These are phyloP conservation scores for Sakesphorus luctuosus DNA, from an alignment of 2,113 vertebrate genomes.

Conservation along the genomic window DNA sequence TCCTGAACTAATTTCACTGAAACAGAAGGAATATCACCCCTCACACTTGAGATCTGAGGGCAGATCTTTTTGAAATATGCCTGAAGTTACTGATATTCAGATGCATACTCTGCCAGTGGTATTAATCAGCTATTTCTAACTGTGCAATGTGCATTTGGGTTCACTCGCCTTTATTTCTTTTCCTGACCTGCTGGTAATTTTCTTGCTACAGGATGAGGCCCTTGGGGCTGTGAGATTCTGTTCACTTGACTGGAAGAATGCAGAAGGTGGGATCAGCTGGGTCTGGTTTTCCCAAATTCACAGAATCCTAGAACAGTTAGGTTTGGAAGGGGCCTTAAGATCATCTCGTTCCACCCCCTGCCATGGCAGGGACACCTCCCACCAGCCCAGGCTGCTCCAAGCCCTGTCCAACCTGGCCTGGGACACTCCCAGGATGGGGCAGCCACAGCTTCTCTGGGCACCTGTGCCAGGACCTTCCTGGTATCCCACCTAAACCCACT, in stretches of 20 bases:
- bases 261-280: background rate
- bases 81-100: background rate
- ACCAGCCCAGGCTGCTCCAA: background rate
- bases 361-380: background rate
- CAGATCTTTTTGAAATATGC: background rate
- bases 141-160: accelerated
- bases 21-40: background rate
- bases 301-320: background rate
- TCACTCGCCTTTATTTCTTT: background rate
- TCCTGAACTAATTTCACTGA: background rate
- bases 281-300: background rate
- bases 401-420: background rate
- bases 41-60: background rate
- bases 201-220: background rate
- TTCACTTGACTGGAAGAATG: background rate
- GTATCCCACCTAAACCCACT: background rate
- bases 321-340: background rate
- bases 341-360: no score
- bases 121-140: background rate
- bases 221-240: background rate
- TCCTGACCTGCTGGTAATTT: background rate
- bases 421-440: background rate
- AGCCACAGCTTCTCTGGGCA: background rate
- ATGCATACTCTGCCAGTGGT: no score
- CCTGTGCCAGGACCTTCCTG: background rate